Percentiles rank a stretch among this genome's conserved stretches.
These are phyloP conservation scores for Drosophila dunni DNA, from an alignment of 1,140 invertebrate genomes.

Conservation along the genomic window DNA sequence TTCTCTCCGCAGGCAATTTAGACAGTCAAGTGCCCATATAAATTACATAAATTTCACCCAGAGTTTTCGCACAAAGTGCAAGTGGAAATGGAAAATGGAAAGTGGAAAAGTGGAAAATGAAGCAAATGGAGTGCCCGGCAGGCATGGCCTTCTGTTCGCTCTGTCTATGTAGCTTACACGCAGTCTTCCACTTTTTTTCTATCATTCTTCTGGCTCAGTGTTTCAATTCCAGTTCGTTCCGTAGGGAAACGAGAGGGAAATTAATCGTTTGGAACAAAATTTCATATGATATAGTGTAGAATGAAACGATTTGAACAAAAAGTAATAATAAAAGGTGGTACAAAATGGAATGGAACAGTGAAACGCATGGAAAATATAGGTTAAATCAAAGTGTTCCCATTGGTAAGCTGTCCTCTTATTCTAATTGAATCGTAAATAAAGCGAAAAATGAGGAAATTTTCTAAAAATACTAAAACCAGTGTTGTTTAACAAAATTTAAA, in stretches of 20 bases:
- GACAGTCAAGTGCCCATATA: constrained; percentile 85
- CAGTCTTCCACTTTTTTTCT: not conserved
- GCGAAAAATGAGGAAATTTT: too few relatives aligned
- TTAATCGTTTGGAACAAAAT: not conserved
- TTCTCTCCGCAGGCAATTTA: constrained; percentile 82
- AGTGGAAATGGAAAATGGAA: constrained; percentile 25
- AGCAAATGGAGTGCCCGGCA: constrained; percentile 29
- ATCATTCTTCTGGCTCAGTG: constrained; percentile 13
- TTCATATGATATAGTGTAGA: not conserved
- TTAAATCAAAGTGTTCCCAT: too few relatives aligned
- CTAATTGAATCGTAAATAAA: too few relatives aligned
- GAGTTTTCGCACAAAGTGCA: constrained; percentile 41
- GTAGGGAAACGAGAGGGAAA: not conserved
- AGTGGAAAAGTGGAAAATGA: constrained; percentile 19
- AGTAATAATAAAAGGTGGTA: not conserved
- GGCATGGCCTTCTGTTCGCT: constrained; percentile 5
- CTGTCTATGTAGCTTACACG: not conserved
- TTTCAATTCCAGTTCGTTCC: constrained; percentile 6
- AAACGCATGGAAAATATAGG: not conserved
- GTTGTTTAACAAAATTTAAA: too few relatives aligned
- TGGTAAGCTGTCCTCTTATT: too few relatives aligned
- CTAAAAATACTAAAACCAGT: too few relatives aligned
- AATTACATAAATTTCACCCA: constrained; percentile 84
- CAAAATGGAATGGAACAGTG: not conserved
- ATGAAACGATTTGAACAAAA: not conserved